Evolutionary conservation across 1,140 invertebrate species (phyloP).

Genomic region (Diuraphis noxia): DNA sequence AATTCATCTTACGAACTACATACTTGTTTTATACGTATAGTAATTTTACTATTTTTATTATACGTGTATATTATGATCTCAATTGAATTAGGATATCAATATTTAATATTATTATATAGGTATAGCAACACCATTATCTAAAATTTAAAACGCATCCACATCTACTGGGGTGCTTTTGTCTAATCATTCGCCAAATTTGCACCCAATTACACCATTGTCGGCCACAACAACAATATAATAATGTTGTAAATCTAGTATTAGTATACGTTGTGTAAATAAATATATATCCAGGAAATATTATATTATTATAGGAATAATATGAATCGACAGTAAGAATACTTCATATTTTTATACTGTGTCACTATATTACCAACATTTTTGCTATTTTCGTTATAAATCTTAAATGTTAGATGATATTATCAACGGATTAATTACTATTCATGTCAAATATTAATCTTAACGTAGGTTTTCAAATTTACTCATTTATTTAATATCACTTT

Average conservation of each 20-base stretch:
- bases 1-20: neutral
- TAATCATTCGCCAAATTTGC: neutral
- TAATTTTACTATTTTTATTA: neutral
- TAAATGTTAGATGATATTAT: no score
- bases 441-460: no score
- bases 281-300: neutral
- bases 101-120: neutral
- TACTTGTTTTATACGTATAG: neutral
- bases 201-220: neutral
- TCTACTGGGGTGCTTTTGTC: neutral
- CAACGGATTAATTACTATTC: no score
- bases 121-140: neutral
- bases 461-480: no score
- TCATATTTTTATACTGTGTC: neutral
- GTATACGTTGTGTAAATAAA: no score
- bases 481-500: no score
- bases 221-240: neutral
- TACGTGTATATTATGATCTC: neutral
- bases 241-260: neutral
- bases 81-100: neutral
- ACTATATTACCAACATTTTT: neutral
- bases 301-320: neutral
- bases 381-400: no score
- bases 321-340: neutral
- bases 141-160: neutral